Evolutionary conservation across 2,113 vertebrate species (phyloP), one percentile per base, ranked within the genome.

Genomic region (Burhinus oedicnemus): DNA sequence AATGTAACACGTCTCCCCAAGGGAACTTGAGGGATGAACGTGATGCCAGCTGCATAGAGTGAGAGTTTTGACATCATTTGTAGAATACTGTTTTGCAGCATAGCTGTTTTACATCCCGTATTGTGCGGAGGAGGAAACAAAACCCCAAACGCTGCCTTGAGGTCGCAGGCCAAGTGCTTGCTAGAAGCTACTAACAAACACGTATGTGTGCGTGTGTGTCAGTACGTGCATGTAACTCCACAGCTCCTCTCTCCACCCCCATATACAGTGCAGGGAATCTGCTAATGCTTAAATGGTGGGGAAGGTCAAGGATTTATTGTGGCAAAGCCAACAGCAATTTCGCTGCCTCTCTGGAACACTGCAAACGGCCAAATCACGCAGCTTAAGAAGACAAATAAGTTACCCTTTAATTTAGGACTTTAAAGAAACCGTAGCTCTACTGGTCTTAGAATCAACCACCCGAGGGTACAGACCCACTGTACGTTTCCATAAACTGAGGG

Each of bases 241-340:
- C 57, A 57, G 87, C 66, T 90, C 38, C 74, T 10, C 61, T 44
- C 87, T 70, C 78, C 75, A 45, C 66, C 57, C 92, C 78, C 58
- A 2, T 8, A 49, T 2, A 47, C 58, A 72, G 49, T 1, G 2
- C 61, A n/a, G 75, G 60, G 83, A 97, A 94, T 86, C 89, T 95
- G 91, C 68, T 83, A 83, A 86, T 36, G 71, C 71, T 94, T 83
- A 96, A 95, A 74, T 62, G 68, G 45, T 38, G 62, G 34, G 55
- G 93, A 95, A 91, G 84, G 91, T 94, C 96, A 74, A 80, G 75
- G 66, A 90, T 85, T 90, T 93, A 45, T 66, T 91, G 87, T 93
- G 85, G 51, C 65, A 92, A 96, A 95, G 86, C 80, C 89, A 93
- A 61, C 6, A 69, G 88, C 51, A 89, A 96, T 83, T 93, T 47